These are phyloP conservation scores for Pan paniscus DNA, from an alignment of 2,113 vertebrate species.

Conservation along the genomic window DNA sequence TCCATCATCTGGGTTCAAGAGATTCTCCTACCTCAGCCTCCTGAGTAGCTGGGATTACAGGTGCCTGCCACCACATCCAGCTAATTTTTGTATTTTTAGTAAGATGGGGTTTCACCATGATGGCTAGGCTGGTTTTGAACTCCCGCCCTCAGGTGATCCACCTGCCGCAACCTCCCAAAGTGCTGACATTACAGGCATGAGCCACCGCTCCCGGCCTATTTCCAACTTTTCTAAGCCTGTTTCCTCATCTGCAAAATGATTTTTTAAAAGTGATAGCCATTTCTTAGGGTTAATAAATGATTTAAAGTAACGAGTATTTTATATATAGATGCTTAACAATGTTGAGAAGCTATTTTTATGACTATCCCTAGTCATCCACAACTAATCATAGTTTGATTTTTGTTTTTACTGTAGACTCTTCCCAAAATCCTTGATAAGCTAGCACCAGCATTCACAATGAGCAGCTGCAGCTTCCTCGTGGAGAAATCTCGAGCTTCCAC, in stretches of 20 bases:
- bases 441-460: slow-evolving; percentile 93
- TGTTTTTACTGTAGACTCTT: slow-evolving; percentile 85
- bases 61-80: no score
- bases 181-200: no score
- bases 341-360: background rate
- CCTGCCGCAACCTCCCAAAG: no score
- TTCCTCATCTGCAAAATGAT: background rate
- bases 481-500: slow-evolving; percentile 94
- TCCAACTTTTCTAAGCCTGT: background rate
- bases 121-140: no score
- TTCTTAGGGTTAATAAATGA: background rate
- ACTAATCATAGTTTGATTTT: background rate
- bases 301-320: background rate
- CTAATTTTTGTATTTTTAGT: no score
- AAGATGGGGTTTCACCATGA: no score
- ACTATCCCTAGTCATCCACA: background rate
- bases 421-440: slow-evolving; percentile 94
- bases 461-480: slow-evolving; percentile 94
- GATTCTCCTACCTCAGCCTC: no score
- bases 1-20: no score
- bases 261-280: background rate
- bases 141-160: no score
- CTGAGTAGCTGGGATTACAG: no score
- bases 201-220: background rate
- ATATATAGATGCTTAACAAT: background rate